Percentiles rank a stretch among this genome's conserved stretches.
Evolutionary conservation across 2,797 vertebrate species (phyloP).

Genomic region (Dipus sagitta): DNA sequence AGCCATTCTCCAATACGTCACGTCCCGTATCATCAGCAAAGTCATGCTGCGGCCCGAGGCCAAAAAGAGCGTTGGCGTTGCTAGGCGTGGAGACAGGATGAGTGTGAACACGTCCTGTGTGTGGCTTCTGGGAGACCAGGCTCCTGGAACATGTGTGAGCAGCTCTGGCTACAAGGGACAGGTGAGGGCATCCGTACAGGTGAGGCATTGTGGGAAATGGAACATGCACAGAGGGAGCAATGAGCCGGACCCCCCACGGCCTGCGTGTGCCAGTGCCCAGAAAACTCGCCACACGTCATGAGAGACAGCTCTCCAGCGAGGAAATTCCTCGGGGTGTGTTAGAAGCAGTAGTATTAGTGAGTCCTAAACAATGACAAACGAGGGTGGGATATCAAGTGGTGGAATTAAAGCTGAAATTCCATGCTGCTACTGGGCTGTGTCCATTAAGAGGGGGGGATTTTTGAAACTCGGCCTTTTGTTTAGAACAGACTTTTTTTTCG

Average conservation of each 20-base stretch:
- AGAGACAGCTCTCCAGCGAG: conserved; percentile 66
- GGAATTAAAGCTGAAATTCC: conserved; percentile 47
- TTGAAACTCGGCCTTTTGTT: background rate
- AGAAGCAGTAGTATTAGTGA: conserved; percentile 67
- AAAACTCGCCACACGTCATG: conserved; percentile 56
- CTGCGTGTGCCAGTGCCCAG: conserved; percentile 26
- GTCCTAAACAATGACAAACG: conserved; percentile 70
- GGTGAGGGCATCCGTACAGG: conserved; percentile 86
- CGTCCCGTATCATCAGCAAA: conserved; percentile 22
- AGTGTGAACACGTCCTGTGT: conserved; percentile 53
- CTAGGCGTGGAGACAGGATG: conserved; percentile 28
- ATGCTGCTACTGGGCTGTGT: background rate
- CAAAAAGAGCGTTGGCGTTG: conserved; percentile 20
- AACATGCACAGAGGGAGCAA: conserved; percentile 71
- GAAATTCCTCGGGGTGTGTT: conserved; percentile 67
- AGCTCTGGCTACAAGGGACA: conserved; percentile 86
- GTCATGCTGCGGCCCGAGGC: background rate
- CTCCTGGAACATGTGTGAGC: conserved; percentile 38
- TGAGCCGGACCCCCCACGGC: conserved; percentile 60
- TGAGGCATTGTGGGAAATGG: conserved; percentile 82
- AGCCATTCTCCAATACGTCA: background rate
- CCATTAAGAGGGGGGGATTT: background rate
- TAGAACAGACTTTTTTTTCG: background rate
- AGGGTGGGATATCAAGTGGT: conserved; percentile 68
- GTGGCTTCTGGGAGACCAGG: conserved; percentile 78